Percentiles rank a stretch among this genome's conserved stretches.
These are phyloP conservation scores for Lordiphosa collinella DNA, from an alignment of 1,140 invertebrate species.

Conservation along the genomic window DNA sequence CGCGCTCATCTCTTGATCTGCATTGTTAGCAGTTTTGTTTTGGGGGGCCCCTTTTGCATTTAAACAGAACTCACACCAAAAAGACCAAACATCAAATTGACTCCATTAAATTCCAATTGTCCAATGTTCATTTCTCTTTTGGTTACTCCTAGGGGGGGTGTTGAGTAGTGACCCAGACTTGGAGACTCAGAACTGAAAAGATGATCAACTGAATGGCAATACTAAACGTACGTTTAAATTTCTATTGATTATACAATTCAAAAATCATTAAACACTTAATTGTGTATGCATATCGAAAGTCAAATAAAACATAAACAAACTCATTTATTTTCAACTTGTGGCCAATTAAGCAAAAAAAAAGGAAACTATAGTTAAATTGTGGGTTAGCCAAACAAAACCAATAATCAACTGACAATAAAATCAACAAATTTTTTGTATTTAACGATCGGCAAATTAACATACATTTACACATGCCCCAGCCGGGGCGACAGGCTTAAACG, in stretches of 20 bases:
- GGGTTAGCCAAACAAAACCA: constrained; percentile 19
- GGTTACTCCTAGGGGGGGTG: neutral
- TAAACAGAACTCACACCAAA: constrained; percentile 47
- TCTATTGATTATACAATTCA: no score
- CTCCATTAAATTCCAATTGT: constrained; percentile 78
- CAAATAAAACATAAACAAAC: constrained; percentile 26
- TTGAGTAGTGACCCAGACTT: constrained; percentile 13
- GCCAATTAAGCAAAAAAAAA: constrained; percentile 44
- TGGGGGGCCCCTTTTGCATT: constrained; percentile 34
- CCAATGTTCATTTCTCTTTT: constrained; percentile 30
- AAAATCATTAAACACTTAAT: constrained; percentile 13
- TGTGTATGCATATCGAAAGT: constrained; percentile 29
- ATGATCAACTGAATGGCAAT: no score
- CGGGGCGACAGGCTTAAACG: constrained; percentile 24
- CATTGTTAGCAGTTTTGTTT: constrained; percentile 62
- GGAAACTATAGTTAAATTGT: neutral
- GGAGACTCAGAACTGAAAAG: neutral
- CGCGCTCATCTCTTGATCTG: constrained; percentile 76
- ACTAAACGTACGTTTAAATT: no score
- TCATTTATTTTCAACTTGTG: constrained; percentile 17
- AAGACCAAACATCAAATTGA: constrained; percentile 69
- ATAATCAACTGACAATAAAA: constrained; percentile 54
- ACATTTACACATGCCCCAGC: constrained; percentile 42
- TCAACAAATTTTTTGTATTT: constrained; percentile 67
- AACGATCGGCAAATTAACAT: constrained; percentile 69